Evolutionary conservation across 2,888 invertebrate species (phyloP).

Genomic region (Drosophila atripex): DNA sequence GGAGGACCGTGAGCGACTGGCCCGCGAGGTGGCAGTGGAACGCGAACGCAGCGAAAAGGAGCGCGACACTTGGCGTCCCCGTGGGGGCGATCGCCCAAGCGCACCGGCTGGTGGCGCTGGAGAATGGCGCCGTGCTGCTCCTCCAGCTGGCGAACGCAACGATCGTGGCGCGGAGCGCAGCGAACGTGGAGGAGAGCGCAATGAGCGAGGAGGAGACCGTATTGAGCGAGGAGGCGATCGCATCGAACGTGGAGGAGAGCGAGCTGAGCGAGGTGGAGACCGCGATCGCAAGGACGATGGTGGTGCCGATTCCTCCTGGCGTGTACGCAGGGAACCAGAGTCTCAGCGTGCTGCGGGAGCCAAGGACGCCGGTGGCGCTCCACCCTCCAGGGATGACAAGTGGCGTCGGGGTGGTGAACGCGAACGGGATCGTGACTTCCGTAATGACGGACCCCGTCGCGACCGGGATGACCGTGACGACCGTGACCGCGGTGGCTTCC

Average conservation of each 20-base stretch:
- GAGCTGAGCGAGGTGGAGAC: slow-evolving; percentile 35
- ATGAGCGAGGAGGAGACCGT: slow-evolving; percentile 38
- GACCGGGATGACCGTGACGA: slow-evolving; percentile 34
- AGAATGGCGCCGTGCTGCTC: slow-evolving; percentile 70
- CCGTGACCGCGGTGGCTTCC: slow-evolving; percentile 61
- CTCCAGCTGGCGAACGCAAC: slow-evolving; percentile 55
- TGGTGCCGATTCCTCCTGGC: slow-evolving; percentile 74
- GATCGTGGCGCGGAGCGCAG: slow-evolving; percentile 57
- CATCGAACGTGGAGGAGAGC: slow-evolving; percentile 32
- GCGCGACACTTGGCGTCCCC: slow-evolving; percentile 80
- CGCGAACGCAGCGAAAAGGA: slow-evolving; percentile 80
- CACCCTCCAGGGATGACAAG: slow-evolving; percentile 53
- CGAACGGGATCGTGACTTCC: slow-evolving; percentile 61
- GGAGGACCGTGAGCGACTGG: slow-evolving; percentile 84
- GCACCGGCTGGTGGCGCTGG: slow-evolving; percentile 57
- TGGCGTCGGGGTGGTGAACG: slow-evolving; percentile 69
- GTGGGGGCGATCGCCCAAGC: slow-evolving; percentile 64
- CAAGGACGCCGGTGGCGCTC: slow-evolving; percentile 46
- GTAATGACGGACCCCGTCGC: slow-evolving; percentile 58
- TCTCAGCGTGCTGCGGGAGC: slow-evolving; percentile 47
- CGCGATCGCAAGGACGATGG: slow-evolving; percentile 60
- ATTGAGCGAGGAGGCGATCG: slow-evolving; percentile 54
- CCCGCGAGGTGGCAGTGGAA: slow-evolving; percentile 80
- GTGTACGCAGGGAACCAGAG: slow-evolving; percentile 77
- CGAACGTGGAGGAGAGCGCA: slow-evolving; percentile 52